Conservation (phyloP, 2,888 invertebrate genomes). For the Lycocerus yunnanus region DNA sequence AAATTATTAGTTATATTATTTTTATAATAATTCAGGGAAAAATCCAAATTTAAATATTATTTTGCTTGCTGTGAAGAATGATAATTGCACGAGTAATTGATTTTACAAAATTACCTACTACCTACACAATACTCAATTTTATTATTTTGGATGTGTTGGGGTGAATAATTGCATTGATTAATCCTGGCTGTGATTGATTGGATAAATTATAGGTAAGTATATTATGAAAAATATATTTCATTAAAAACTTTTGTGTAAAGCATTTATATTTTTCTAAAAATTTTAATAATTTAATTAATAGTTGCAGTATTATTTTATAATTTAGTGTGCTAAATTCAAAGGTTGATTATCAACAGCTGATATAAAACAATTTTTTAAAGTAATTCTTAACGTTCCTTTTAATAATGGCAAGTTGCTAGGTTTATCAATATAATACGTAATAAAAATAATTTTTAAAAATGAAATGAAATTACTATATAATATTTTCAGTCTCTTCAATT, state of each 20-base stretch:
- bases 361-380: too few relatives aligned
- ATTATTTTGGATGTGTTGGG: background rate
- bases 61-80: background rate
- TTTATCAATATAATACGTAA: too few relatives aligned
- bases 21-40: background rate
- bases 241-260: background rate
- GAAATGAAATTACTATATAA: too few relatives aligned
- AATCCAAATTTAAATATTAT: background rate
- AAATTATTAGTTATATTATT: background rate
- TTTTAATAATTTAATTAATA: background rate
- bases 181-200: background rate
- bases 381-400: background rate
- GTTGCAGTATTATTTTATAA: too few relatives aligned
- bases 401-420: too few relatives aligned
- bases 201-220: background rate
- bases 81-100: background rate
- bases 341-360: background rate
- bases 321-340: background rate
- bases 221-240: background rate
- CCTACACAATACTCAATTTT: background rate
- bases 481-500: too few relatives aligned
- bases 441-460: too few relatives aligned
- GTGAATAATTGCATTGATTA: background rate
- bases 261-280: background rate
- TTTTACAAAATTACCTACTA: background rate